A percentile compares a stretch with the other conserved stretches of the same genome.
phyloP scores from a whole-genome alignment of 2,113 vertebrate species.

The Paramisgurnus dabryanus region DNA sequence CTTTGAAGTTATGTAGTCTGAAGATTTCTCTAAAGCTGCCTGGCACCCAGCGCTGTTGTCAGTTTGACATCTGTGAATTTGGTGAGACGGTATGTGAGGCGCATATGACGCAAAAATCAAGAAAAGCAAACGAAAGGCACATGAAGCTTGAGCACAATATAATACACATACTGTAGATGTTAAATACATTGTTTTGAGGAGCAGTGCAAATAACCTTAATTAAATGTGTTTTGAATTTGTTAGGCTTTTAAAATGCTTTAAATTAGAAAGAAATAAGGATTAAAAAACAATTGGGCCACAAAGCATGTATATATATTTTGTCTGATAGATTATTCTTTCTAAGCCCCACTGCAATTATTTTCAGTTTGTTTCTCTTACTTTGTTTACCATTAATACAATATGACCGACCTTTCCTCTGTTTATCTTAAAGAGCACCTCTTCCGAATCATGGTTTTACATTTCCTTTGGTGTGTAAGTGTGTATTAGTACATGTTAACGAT shows the following conservation, averaged over 20 bases:
- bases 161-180: not conserved
- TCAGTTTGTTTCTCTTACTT: not conserved
- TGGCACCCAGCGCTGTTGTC: not conserved
- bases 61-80: not conserved
- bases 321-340: not conserved
- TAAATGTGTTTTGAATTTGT: too few relatives aligned
- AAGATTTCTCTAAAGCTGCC: slow-evolving; percentile 15
- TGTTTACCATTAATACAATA: not conserved
- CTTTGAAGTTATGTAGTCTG: slow-evolving; percentile 21
- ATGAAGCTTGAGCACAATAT: not conserved
- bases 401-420: too few relatives aligned
- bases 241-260: too few relatives aligned
- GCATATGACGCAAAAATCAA: not conserved
- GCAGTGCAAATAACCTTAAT: too few relatives aligned
- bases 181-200: not conserved
- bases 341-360: not conserved
- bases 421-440: not conserved
- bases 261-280: too few relatives aligned
- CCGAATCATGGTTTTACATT: too few relatives aligned
- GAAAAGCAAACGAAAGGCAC: not conserved
- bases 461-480: too few relatives aligned
- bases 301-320: not conserved
- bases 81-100: not conserved
- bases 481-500: too few relatives aligned
- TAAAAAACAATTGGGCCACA: too few relatives aligned